Percentiles rank a stretch among this genome's conserved stretches.
Conservation (phyloP, 1,140 invertebrate species). For the Heterodera schachtii region DNA sequence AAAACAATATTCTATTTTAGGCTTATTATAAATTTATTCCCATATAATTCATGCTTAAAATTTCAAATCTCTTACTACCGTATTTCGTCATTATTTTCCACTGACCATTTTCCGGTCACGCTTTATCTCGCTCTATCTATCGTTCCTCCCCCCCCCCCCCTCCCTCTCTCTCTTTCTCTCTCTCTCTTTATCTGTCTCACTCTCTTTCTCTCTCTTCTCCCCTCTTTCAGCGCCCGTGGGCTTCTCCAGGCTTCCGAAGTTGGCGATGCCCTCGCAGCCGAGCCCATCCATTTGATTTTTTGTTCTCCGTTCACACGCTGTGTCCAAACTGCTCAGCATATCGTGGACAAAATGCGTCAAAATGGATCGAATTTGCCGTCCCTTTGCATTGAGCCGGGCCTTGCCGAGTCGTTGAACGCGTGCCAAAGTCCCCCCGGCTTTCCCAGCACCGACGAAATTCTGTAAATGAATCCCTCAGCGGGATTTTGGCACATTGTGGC, state of each 20-base stretch:
- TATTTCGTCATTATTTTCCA: no score
- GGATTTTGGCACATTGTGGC: not conserved
- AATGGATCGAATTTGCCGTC: constrained; percentile 12
- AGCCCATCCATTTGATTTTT: constrained; percentile 53
- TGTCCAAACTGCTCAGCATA: constrained; percentile 53
- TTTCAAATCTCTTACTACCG: no score
- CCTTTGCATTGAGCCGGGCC: constrained; percentile 57
- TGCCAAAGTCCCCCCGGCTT: constrained; percentile 59
- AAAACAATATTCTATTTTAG: no score
- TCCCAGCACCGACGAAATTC: constrained; percentile 49
- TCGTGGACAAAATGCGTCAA: constrained; percentile 38
- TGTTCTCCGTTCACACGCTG: constrained; percentile 61
- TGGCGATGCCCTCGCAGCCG: constrained; percentile 36
- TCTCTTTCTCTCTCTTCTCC: no score
- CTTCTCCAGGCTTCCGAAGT: constrained; percentile 52
- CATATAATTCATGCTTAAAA: no score
- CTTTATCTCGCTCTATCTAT: no score
- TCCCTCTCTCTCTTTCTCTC: no score
- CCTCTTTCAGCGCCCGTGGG: constrained; percentile 46
- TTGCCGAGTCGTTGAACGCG: constrained; percentile 53
- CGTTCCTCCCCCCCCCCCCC: no score
- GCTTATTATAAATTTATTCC: no score
- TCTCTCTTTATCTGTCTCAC: no score
- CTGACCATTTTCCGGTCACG: no score
- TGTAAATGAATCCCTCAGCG: constrained; percentile 14